Evolutionary conservation across 2,888 invertebrate species (phyloP), one percentile per base, ranked within the genome.

Genomic region (Cancer borealis): DNA sequence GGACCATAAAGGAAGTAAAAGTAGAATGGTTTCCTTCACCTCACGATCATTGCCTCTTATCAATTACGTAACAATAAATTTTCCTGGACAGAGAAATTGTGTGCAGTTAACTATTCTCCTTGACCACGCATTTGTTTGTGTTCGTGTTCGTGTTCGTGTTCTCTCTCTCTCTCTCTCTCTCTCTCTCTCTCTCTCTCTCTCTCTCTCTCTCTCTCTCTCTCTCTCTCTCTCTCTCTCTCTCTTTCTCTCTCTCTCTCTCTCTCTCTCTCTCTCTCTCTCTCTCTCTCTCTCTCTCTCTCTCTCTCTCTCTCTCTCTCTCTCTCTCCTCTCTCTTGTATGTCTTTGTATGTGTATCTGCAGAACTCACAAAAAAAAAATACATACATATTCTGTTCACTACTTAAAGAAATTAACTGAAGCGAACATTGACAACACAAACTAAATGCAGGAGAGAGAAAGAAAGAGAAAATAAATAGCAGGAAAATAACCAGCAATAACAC

Each of bases 191-290:
- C 49, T 49, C 49, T 49, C 49, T 49, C 49, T 49, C 49, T 49
- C 49, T 49, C 49, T 49, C 49, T 49, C 49, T 49, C 49, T 49
- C 49, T 49, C 49, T 49, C 49, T 49, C 49, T 6, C 49, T 6
- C 4, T 6, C 49, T 6, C 49, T 6, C 49, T 12, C 49, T 12
- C 49, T 12, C 49, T 12, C 0, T 12, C 12, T 12, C 8, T 49
- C 49, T 49, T 49, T 12, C 49, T 49, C 49, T 12, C n/a, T n/a
- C 3, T n/a, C 73, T 73, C 73, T 73, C 73, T 73, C 73, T 73
- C 73, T 73, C 73, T 73, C 73, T 73, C 73, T 73, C 73, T 73
- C 73, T 73, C 73, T 73, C 73, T 73, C 73, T 73, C 73, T 73
- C 73, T 73, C 73, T 73, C 73, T 73, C 73, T 73, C 73, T 73